These are phyloP conservation scores for Hypomesus transpacificus DNA, from an alignment of 2,113 vertebrate genomes.

Conservation along the genomic window DNA sequence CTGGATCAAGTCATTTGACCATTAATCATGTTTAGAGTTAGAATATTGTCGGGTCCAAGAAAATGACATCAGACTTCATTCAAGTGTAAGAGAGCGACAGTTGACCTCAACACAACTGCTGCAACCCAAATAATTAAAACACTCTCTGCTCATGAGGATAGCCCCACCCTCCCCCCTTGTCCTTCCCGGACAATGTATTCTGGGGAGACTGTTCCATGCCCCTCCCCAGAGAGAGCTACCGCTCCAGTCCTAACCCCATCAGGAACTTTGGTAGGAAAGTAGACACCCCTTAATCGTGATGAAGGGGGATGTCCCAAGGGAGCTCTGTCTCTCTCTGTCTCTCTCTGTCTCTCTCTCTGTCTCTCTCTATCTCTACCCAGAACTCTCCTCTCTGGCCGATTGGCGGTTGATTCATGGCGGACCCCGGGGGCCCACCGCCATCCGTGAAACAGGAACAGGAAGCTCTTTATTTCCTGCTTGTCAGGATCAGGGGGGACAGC, in stretches of 20 bases:
- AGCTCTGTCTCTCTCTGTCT: conserved; percentile 13
- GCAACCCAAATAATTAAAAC: too few relatives aligned
- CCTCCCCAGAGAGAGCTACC: too few relatives aligned
- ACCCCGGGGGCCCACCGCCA: conserved; percentile 48
- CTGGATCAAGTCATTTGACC: too few relatives aligned
- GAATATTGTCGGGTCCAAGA: too few relatives aligned
- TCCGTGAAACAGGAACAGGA: conserved; percentile 40
- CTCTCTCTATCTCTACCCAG: neutral
- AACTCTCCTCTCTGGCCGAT: conserved; percentile 4
- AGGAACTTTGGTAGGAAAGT: conserved; percentile 45
- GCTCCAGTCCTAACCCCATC: too few relatives aligned
- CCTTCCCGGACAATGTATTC: neutral
- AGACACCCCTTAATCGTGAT: conserved; percentile 71
- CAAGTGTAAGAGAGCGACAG: too few relatives aligned
- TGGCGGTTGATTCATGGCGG: conserved; percentile 60
- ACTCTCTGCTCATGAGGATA: too few relatives aligned
- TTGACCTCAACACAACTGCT: too few relatives aligned
- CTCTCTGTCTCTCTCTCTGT: conserved; percentile 9
- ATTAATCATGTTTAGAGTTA: too few relatives aligned
- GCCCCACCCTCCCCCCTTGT: too few relatives aligned
- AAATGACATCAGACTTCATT: too few relatives aligned
- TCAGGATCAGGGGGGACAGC: conserved; percentile 44
- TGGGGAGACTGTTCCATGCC: too few relatives aligned
- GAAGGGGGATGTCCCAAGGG: conserved; percentile 57
- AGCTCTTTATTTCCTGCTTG: conserved; percentile 55